Evolutionary conservation across 2,797 vertebrate genomes (phyloP), one percentile per base, ranked within the genome.

Genomic region (Gephyroberyx darwinii): DNA sequence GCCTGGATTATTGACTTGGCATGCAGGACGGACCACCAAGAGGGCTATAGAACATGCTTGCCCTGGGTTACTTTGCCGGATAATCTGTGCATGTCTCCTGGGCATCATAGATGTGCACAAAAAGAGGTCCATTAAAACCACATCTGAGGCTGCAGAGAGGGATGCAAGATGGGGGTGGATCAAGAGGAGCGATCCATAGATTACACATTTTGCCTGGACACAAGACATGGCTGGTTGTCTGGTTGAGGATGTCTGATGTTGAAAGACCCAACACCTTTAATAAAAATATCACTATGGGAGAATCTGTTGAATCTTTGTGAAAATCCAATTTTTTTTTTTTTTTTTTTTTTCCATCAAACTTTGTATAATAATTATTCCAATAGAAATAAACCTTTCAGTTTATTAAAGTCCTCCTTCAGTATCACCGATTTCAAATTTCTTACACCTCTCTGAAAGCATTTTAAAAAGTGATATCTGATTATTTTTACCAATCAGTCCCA

Each of bases 11-110:
- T 55, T 31, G 69, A 78, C 67, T 53, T 65, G 43, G 62, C 60
- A 61, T 45, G 51, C 51, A 26, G 26, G 26, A 26, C 64, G 58
- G 69, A 60, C 69, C 75, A 72, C 74, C 66, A 22, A 65, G 43
- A 62, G 73, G 72, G 70, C 57, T 31, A 54, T 55, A 22, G 78
- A 67, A 63, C 72, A 71, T 56, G 26, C 26, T 13, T 58, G 64
- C 69, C 61, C 33, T 20, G 69, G 55, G 62, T 81, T 67, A 60
- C 70, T 74, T 26, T 12, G 71, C 64, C 48, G 63, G 57, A 70
- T 83, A 74, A 77, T 88, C 77, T 83, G 77, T 63, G 63, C 58
- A 65, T 39, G 68, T 79, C 78, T 72, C 78, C 67, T 3, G 65
- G 82, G 70, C 41, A 6, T 51, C 52, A 35, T 76, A 82, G 82